Evolutionary conservation across 92 coral and sea anemone genomes (phyloP), one percentile per base, ranked within the genome.

Genomic region (Pocillopora grandis): DNA sequence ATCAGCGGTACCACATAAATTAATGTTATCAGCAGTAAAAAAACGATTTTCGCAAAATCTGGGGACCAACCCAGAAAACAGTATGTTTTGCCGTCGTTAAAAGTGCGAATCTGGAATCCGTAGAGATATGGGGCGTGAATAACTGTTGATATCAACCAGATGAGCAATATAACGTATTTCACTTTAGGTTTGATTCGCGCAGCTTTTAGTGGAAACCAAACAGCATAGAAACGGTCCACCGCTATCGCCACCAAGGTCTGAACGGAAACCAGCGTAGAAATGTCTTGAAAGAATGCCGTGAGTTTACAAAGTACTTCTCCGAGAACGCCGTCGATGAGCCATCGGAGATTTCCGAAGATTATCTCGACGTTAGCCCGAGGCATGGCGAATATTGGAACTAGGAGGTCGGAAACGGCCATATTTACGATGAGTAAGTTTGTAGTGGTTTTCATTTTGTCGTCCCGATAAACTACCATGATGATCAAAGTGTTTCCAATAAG

Each of bases 401-500:
- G 55, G 3, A 85, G 52, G 71, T 85, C 89, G 35, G 89, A 85
- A 10, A 76, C 63, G 60, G 84, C 80, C 89, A 85, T 85, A 61
- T 85, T 85, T 11, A 84, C 84, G 27, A 85, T 85, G 60, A 85
- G 78, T 11, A 76, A 66, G 64, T 87, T 87, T 2, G 90, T 87
- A 0, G 86, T 80, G 1, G 86, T 72, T 18, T 81, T 15, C 68
- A 85, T 58, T 10, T 68, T 65, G 21, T 64, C 67, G 65, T 72
- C 80, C 78, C 72, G 78, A 58, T 66, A 61, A 18, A 85, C 80
- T 12, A 85, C 68, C 20, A 85, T 33, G 9, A 85, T 58, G 12
- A 85, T 76, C 20, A 76, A n/a, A 21, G 75, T 65, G 72, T 87
- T 87, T 11, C 90, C 90, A 19, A 87, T 23, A 20, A 87, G 82